Evolutionary conservation across 2,888 invertebrate genomes (phyloP).

Genomic region (Pachydiplax longipennis): DNA sequence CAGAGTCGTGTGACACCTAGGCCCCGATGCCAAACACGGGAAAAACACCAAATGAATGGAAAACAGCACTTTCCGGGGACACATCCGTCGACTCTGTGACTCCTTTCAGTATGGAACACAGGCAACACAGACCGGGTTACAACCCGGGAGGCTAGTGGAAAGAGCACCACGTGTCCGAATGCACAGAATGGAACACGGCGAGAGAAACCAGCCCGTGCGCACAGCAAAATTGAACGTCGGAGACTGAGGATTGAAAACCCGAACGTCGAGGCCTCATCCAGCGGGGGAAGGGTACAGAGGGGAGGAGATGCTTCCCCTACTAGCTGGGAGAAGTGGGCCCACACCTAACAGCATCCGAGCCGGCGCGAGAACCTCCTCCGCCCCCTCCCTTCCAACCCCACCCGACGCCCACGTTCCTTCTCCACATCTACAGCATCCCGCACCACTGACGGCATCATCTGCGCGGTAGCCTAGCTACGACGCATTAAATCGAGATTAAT

Average conservation of each 20-base stretch:
- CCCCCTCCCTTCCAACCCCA: constrained; percentile 52
- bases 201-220: constrained; percentile 6
- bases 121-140: not conserved
- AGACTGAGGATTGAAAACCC: not conserved
- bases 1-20: too few relatives aligned
- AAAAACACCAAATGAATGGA: too few relatives aligned
- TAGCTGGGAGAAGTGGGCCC: constrained; percentile 37
- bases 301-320: constrained; percentile 27
- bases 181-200: not conserved
- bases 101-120: not conserved
- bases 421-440: constrained; percentile 26
- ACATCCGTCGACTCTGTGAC: not conserved
- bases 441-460: constrained; percentile 41
- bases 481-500: constrained; percentile 12
- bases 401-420: constrained; percentile 49
- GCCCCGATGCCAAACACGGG: too few relatives aligned
- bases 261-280: not conserved
- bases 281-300: constrained; percentile 31
- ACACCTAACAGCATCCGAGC: constrained; percentile 37
- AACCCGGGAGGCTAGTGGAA: not conserved
- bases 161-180: not conserved
- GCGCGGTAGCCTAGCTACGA: not conserved
- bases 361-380: constrained; percentile 47
- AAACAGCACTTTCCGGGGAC: not conserved
- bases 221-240: constrained; percentile 27